A percentile compares a stretch with the other conserved stretches of the same genome.
These are phyloP conservation scores for Tamandua tetradactyla DNA, from an alignment of 2,797 vertebrate species.

Conservation along the genomic window DNA sequence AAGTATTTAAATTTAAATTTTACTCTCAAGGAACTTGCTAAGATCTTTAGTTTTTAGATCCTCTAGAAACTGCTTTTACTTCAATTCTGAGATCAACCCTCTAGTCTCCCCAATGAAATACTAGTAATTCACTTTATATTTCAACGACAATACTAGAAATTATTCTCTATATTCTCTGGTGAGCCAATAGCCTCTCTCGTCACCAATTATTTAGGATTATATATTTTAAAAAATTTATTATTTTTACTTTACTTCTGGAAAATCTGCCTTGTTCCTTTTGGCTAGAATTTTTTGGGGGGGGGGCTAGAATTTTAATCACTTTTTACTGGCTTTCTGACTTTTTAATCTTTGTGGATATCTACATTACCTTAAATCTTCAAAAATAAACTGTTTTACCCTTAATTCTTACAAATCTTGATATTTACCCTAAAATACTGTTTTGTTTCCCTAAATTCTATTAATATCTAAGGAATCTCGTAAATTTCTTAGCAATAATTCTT, in stretches of 20 bases:
- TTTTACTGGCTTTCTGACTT: constrained; percentile 1
- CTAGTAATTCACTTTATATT: not conserved
- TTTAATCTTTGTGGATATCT: constrained; percentile 17
- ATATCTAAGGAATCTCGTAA: not conserved
- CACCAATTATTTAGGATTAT: not conserved
- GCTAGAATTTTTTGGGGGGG: too few species aligned
- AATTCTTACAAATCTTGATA: not conserved
- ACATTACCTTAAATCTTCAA: not conserved
- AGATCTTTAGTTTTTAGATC: constrained; percentile 44
- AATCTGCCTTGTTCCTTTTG: constrained; percentile 5
- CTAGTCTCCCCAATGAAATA: not conserved
- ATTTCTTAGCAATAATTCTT: constrained; percentile 22
- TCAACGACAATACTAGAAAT: not conserved
- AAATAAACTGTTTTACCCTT: not conserved
- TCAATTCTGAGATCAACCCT: not conserved
- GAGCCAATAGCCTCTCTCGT: not conserved
- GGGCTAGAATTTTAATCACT: constrained; percentile 19
- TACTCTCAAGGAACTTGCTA: not conserved
- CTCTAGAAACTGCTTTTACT: constrained; percentile 4
- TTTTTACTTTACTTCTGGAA: constrained; percentile 6
- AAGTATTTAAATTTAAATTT: constrained; percentile 54
- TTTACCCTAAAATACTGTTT: not conserved
- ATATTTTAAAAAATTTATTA: not conserved
- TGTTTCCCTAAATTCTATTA: constrained; percentile 27
- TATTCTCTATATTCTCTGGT: constrained; percentile 11